Conservation (phyloP, 2,797 vertebrate species). For the Momotus momota region DNA sequence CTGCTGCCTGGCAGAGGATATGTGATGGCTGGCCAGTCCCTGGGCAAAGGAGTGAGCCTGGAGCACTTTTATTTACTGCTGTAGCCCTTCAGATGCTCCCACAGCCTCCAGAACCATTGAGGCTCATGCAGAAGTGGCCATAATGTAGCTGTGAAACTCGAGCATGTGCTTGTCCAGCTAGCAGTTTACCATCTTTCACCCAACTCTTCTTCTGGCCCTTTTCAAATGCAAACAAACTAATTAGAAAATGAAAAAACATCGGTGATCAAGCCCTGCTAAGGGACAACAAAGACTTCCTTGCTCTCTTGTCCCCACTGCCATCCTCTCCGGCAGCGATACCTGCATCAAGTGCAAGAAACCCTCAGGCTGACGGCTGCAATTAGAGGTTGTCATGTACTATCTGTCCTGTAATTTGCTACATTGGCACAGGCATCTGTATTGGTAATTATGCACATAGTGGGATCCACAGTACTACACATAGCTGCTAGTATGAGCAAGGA, state of each 20-base stretch:
- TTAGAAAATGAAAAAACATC: neutral
- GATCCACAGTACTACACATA: neutral
- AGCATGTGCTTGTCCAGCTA: neutral
- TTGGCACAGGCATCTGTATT: neutral
- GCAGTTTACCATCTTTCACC: neutral
- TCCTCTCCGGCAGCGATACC: neutral
- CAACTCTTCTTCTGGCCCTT: neutral
- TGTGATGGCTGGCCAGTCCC: rapidly evolving
- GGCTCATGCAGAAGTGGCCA: rapidly evolving
- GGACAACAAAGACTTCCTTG: neutral
- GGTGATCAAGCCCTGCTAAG: rapidly evolving
- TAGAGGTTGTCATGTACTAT: neutral
- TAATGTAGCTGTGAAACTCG: neutral
- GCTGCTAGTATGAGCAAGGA: neutral
- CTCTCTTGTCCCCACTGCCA: rapidly evolving
- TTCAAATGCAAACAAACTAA: neutral
- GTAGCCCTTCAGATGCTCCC: neutral
- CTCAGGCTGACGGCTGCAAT: neutral
- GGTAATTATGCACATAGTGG: neutral
- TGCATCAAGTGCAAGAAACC: neutral
- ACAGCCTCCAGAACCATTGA: neutral
- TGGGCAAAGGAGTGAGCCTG: neutral
- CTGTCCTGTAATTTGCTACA: neutral
- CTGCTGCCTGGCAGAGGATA: neutral
- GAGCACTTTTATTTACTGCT: neutral